A percentile compares a stretch with the other conserved stretches of the same genome.
Conservation (phyloP, 2,797 vertebrate genomes). For the Gymnoscopelus microlampas region DNA sequence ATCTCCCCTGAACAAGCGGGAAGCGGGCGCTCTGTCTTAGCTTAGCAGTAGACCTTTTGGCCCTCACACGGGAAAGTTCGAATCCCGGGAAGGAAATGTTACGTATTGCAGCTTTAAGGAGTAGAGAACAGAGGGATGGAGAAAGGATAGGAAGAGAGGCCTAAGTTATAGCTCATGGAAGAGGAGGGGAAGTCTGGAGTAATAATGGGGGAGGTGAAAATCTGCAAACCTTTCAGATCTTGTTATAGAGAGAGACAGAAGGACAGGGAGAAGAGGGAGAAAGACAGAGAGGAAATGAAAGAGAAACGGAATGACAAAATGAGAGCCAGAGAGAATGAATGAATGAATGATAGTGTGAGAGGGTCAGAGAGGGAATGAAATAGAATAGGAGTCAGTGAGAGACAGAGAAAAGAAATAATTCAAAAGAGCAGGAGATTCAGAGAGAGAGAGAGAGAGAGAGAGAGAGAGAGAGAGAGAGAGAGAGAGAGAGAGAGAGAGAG, state of each 20-base stretch:
- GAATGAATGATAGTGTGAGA: not conserved
- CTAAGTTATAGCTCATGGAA: not conserved
- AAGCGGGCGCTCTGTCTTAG: too few relatives aligned
- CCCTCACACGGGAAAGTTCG: too few relatives aligned
- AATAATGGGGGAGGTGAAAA: not conserved
- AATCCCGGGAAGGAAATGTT: too few relatives aligned
- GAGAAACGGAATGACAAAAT: not conserved
- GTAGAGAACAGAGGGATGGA: conserved; percentile 32
- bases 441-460: conserved; percentile 16
- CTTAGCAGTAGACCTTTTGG: too few relatives aligned
- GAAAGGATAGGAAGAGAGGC: not conserved
- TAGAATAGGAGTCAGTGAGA: conserved; percentile 1
- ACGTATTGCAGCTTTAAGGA: conserved; percentile 5
- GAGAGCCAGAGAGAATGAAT: too few relatives aligned
- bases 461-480: conserved; percentile 7
- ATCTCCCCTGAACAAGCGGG: too few relatives aligned
- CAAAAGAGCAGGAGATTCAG: conserved; percentile 1
- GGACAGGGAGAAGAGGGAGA: not conserved
- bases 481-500: conserved; percentile 21
- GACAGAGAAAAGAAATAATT: conserved; percentile 5
- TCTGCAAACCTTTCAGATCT: not conserved
- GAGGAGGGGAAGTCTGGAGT: not conserved
- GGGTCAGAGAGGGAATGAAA: conserved; percentile 8
- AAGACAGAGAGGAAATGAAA: not conserved
- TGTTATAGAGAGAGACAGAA: not conserved